Evolutionary conservation across 37 sponge, comb jelly and placozoan genomes (phyloP).

Genomic region (Axinella damicornis): DNA sequence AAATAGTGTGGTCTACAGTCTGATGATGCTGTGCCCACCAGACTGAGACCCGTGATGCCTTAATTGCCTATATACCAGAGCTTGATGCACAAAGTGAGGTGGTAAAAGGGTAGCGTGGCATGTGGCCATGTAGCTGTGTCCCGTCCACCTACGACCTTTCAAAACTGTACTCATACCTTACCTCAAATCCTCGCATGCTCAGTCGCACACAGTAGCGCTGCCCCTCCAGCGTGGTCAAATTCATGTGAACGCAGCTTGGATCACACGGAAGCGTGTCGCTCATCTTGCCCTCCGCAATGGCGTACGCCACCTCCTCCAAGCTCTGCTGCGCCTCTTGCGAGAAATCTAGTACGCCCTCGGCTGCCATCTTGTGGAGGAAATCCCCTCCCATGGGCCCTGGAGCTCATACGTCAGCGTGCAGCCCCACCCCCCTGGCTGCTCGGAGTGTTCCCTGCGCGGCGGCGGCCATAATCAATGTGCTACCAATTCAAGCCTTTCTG

Average conservation of each 20-base stretch:
- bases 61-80: too few relatives aligned
- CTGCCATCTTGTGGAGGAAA: neutral
- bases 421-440: too few relatives aligned
- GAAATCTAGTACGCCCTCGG: conserved; percentile 5
- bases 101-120: too few relatives aligned
- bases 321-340: conserved; percentile 22
- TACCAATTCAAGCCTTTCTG: too few relatives aligned
- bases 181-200: conserved; percentile 48
- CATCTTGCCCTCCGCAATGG: conserved; percentile 38
- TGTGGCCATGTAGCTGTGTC: neutral
- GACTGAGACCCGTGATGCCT: too few relatives aligned
- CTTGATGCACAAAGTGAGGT: too few relatives aligned
- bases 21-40: too few relatives aligned
- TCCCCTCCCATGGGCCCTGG: too few relatives aligned
- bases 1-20: too few relatives aligned
- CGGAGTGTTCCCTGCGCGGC: too few relatives aligned
- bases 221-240: conserved; percentile 55
- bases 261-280: conserved; percentile 13
- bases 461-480: too few relatives aligned
- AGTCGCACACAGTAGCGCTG: conserved; percentile 31
- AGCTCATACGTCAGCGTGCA: too few relatives aligned
- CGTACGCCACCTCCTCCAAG: conserved; percentile 49
- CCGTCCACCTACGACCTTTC: neutral
- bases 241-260: conserved; percentile 27
- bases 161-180: neutral